Base-by-base conservation (phyloP, 2,797 vertebrate genomes). In the Menidia menidia region DNA sequence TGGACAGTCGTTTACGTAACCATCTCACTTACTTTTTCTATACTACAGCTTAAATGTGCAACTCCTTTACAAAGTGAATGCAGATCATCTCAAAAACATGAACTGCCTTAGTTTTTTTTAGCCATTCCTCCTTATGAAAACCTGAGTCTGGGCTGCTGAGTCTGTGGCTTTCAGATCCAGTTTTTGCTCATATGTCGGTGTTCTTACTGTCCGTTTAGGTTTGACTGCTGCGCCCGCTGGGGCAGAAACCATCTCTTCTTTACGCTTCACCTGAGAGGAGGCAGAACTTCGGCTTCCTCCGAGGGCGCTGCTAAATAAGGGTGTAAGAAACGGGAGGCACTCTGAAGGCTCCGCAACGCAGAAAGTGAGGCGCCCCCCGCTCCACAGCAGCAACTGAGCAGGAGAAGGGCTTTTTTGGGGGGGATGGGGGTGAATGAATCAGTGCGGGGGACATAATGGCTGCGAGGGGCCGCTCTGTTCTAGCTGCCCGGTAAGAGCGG, bases 401-500 rank as follows among this genome's bases (percentile, higher is more conserved):
- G 80, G 60, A 51, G 64, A 69, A 57, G 51, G 45, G 61, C 18
- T 12, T 16, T 12, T 16, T 47, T 61, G 4, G 48, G 53, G 54
- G 12, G 8, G 50, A 54, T 18, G 43, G 35, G 35, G 35, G 2
- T 39, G 35, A 30, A 56, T 11, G 52, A 64, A 43, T 63, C n/a
- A 44, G 56, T 62, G 12, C 19, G 16, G 70, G 60, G 35, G 4
- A 42, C 18, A 19, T 64, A 51, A n/a, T 61, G 70, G 67, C 76
- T 75, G 79, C 44, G 12, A 35, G 59, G 32, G 16, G 64, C 9
- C 16, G 19, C 58, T 58, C 9, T 43, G 69, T 83, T 92, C 92
- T 97, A 98, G 94, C 94, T 97, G 70, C 94, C 94, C 0, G 94
- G 93, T 51, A 97, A 90, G 78, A 94, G 78, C 0, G 97, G 96